Evolutionary conservation across 2,888 invertebrate genomes (phyloP), one percentile per base, ranked within the genome.

Genomic region (Ceramica pisi): DNA sequence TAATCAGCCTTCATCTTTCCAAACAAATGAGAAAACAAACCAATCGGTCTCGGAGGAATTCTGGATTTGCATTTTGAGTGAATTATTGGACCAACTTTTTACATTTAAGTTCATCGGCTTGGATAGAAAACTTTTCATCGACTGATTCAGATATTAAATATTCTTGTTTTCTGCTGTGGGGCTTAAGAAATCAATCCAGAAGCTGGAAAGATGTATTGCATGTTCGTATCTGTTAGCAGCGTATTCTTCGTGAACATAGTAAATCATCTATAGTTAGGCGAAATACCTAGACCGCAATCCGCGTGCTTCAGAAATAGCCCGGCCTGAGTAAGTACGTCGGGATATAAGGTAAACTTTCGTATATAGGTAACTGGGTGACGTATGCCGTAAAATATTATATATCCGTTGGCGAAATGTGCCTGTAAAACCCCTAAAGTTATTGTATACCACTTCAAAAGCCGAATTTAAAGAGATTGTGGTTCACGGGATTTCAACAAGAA

Each of bases 61-160:
- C 83, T 72, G 78, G 71, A 93, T 94, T 94, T 92, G 89, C 92
- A 93, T 94, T 92, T 91, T 88, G 89, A 91, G 89, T 86, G 87
- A 86, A 92, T 89, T 87, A 90, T 90, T 89, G 82, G 81, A 80
- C 66, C 81, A 93, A 94, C 89, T 94, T 94, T 93, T 91, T 90
- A 91, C 90, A 92, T 93, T 90, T 90, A 87, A 88, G 90, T 87
- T 88, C 88, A 89, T 86, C 82, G 85, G 85, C 88, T 85, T 81
- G 82, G 72, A 81, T 62, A 63, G 14, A 46, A 90, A 90, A 72
- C 86, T 92, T 91, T 87, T 74, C 70, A 73, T 80, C 75, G 57
- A 80, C 75, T 78, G 87, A 86, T 71, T 89, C 88, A 86, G 86
- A 90, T 90, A 89, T 90, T 86, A 87, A 74, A 77, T 51, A 77